phyloP scores from a whole-genome alignment of 2,797 vertebrate genomes.

The Chloroceryle amazona region DNA sequence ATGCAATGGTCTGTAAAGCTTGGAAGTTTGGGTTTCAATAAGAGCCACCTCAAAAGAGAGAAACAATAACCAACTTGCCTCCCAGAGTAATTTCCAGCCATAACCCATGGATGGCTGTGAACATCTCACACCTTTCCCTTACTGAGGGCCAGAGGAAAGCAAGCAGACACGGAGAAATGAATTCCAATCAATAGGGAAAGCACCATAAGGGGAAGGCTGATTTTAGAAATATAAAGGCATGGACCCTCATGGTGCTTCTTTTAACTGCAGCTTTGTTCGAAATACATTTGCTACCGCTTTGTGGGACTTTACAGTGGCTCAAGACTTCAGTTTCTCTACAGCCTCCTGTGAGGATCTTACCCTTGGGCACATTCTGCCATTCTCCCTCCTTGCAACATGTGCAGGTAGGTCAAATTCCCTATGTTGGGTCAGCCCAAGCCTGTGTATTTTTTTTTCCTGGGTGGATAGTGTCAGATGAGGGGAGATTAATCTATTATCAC shows the following conservation, averaged over 20 bases:
- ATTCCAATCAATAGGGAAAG: background rate
- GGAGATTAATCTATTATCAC: conserved; percentile 47
- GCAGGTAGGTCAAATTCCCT: background rate
- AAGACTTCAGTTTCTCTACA: background rate
- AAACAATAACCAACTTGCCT: background rate
- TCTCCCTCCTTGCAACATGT: background rate
- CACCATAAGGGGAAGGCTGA: background rate
- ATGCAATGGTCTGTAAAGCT: background rate
- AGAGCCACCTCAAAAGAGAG: background rate
- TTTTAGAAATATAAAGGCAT: background rate
- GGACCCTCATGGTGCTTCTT: background rate
- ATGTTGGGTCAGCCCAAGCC: background rate
- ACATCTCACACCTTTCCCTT: background rate
- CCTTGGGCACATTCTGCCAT: accelerated
- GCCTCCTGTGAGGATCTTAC: background rate
- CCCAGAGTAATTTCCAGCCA: background rate
- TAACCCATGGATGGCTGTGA: background rate
- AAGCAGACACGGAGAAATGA: accelerated
- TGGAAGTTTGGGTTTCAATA: background rate
- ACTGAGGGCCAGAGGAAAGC: background rate
- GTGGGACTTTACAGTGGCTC: background rate
- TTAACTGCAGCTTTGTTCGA: background rate
- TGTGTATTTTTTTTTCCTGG: background rate
- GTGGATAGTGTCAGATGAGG: conserved; percentile 4
- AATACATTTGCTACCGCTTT: background rate